Percentiles rank a stretch among this genome's conserved stretches.
Conservation (phyloP, 2,888 invertebrate species). For the Camponotus fellah region DNA sequence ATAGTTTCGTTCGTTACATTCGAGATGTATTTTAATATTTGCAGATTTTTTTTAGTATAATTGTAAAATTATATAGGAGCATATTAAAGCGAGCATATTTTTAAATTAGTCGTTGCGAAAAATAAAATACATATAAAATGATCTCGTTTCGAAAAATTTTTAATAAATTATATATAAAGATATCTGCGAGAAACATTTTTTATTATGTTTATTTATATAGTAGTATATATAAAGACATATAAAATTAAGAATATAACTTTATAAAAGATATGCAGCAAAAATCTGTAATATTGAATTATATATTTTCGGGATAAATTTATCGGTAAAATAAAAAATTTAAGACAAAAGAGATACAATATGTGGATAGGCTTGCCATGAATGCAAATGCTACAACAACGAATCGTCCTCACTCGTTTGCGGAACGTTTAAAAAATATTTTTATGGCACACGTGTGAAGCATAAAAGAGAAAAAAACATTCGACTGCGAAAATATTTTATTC, state of each 20-base stretch:
- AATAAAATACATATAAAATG: not conserved
- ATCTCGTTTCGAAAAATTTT: not conserved
- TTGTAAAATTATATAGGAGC: not conserved
- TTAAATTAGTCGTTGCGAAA: not conserved
- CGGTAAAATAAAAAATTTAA: constrained; percentile 1
- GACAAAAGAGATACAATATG: not conserved
- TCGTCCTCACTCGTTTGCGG: not conserved
- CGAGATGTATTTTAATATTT: not conserved
- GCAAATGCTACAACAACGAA: constrained; percentile 26
- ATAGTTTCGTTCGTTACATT: not conserved
- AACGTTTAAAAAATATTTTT: constrained; percentile 37
- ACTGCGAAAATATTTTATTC: constrained; percentile 6
- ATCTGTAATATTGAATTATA: not conserved
- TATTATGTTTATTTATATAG: not conserved
- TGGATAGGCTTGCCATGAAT: not conserved
- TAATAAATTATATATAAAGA: not conserved
- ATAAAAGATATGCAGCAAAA: not conserved
- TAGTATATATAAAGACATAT: not conserved
- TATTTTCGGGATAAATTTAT: constrained; percentile 2
- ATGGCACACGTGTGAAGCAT: not conserved
- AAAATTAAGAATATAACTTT: not conserved
- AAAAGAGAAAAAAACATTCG: constrained; percentile 12
- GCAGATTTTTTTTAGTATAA: not conserved
- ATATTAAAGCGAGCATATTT: not conserved
- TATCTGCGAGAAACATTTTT: not conserved